Conservation (phyloP, 2,797 vertebrate genomes). For the Amblyraja radiata region DNA sequence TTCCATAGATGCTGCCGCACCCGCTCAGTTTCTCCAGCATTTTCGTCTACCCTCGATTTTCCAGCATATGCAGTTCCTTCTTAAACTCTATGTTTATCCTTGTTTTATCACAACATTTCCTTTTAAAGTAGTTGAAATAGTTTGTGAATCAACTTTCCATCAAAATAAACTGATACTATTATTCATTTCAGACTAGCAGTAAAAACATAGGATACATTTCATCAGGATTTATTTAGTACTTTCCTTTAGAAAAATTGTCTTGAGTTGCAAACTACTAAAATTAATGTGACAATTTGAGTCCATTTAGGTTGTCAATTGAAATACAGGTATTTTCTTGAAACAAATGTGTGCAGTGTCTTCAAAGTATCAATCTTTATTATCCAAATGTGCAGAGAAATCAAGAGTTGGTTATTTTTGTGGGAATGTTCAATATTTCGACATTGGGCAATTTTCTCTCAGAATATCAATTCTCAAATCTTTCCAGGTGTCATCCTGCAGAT, state of each 20-base stretch:
- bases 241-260: not conserved
- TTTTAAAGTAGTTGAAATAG: not conserved
- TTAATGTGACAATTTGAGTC: not conserved
- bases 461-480: not conserved
- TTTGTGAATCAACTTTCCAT: not conserved
- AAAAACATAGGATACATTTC: not conserved
- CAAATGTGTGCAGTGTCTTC: not conserved
- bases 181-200: slow-evolving; percentile 11
- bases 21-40: too few species aligned
- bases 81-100: not conserved
- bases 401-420: not conserved
- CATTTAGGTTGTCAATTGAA: not conserved
- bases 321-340: not conserved
- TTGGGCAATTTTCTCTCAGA: not conserved
- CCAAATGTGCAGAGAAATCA: not conserved
- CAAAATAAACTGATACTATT: slow-evolving; percentile 24
- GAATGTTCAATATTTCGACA: not conserved
- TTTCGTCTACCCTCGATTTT: too few species aligned
- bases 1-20: too few species aligned
- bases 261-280: not conserved
- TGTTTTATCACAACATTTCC: not conserved
- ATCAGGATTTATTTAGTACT: not conserved
- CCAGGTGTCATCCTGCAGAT: not conserved
- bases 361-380: slow-evolving; percentile 6
- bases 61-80: too few species aligned